phyloP scores from a whole-genome alignment of 2,113 vertebrate genomes.

The Diadophis punctatus region DNA sequence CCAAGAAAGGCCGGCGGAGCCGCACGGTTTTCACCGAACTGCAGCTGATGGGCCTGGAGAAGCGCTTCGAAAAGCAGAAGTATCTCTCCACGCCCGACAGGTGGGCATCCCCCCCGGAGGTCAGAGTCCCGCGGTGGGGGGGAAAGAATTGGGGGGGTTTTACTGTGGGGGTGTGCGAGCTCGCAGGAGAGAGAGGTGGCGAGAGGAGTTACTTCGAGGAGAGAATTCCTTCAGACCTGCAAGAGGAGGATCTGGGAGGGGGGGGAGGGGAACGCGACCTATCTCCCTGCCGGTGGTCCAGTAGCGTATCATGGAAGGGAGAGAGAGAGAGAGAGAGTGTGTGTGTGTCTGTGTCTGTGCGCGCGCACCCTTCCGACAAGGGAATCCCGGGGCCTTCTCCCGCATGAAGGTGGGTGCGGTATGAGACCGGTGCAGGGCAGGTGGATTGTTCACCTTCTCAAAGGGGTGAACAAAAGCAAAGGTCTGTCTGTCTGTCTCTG shows the following conservation, averaged over 20 bases:
- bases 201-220: neutral
- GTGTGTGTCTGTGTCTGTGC: neutral
- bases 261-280: neutral
- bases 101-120: constrained; percentile 60
- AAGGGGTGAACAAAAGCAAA: neutral
- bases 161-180: neutral
- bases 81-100: constrained; percentile 98
- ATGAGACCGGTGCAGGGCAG: neutral
- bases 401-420: neutral
- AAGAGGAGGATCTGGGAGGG: neutral
- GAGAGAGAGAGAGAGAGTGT: too few species aligned
- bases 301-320: neutral
- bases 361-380: neutral
- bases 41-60: constrained; percentile 98
- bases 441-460: neutral
- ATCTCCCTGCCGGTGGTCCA: neutral
- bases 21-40: constrained; percentile 97
- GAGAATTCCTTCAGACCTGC: too few species aligned
- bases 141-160: too few species aligned
- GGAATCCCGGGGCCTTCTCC: neutral
- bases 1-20: constrained; percentile 95
- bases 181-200: neutral
- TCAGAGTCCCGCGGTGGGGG: too few species aligned
- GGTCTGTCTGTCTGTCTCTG: neutral
- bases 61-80: constrained; percentile 98